phyloP scores from a whole-genome alignment of 2,797 vertebrate genomes.

The Tangara arthus region DNA sequence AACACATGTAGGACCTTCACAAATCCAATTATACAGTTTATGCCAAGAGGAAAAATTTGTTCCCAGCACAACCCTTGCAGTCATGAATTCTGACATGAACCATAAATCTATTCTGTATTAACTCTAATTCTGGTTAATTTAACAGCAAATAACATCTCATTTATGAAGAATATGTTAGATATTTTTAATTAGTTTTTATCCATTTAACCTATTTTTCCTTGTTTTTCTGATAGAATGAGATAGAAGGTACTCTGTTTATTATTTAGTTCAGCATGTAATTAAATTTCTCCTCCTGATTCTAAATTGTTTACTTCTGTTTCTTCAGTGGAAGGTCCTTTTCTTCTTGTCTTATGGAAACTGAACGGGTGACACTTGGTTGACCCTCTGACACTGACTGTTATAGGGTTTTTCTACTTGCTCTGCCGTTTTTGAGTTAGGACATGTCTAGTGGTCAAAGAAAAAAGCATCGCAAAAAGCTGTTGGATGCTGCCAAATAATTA shows the following conservation, averaged over 20 bases:
- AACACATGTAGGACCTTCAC: neutral
- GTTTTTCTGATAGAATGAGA: neutral
- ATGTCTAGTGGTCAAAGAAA: neutral
- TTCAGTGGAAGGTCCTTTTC: neutral
- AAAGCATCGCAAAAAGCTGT: neutral
- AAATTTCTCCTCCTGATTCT: neutral
- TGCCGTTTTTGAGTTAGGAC: neutral
- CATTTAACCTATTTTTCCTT: neutral
- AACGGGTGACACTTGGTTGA: neutral
- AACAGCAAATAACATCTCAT: neutral
- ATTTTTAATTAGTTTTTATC: neutral
- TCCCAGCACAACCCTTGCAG: neutral
- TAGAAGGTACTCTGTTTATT: neutral
- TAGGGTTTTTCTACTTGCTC: neutral
- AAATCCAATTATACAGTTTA: slow-evolving; percentile 9
- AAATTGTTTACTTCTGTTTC: neutral
- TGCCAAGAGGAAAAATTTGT: slow-evolving; percentile 1
- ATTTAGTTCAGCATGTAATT: neutral
- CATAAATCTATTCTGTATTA: neutral
- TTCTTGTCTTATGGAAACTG: neutral
- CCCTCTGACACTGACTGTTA: neutral
- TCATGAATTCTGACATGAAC: neutral
- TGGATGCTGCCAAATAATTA: neutral
- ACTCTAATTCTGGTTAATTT: neutral
- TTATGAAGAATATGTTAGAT: neutral